Base-by-base conservation (phyloP, 2,113 vertebrate species). In the Tychaedon coryphoeus region DNA sequence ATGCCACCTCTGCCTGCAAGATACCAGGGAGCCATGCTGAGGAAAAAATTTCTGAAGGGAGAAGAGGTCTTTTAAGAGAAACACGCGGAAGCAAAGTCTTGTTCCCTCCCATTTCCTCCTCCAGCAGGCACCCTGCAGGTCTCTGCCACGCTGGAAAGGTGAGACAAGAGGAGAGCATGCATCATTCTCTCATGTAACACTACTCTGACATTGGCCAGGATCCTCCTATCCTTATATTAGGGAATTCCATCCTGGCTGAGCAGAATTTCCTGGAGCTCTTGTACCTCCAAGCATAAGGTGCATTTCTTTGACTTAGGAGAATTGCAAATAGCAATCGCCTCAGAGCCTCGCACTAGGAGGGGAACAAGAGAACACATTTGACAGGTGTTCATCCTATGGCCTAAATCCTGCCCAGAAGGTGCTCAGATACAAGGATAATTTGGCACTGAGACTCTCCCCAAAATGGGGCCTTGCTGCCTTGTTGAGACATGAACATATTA, bases 371-470 rank as follows among this genome's bases (percentile, higher is more conserved):
- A 71, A 38, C 7, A 45, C 12, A 24, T 4, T 7, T 12, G 40
- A 42, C 22, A 70, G 61, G 23, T 0, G 0, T 20, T 34, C 54
- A 43, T 34, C 28, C n/a, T 38, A 0, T 10, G 31, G 29, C 24
- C 60, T 65, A 42, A 84, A 38, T 18, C 15, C 56, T 70, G 36
- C 40, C 14, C 45, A 73, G 48, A 47, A 67, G 24, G 26, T 73
- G 40, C n/a, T 60, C 50, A 81, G 42, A 10, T 36, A 34, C 2
- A 26, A 34, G 6, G 22, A 28, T 6, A 6, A 9, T 19, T 72
- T 57, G 43, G 22, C 51, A 50, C 53, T 4, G 5, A 74, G 42
- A 71, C 23, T 5, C 12, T 66, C 31, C 42, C 38, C 1, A 1
- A 31, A 9, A 66, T 26, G 19, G 10, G 28, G 54, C 47, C 20